These are phyloP conservation scores for Ophioninae sp. DNA, from an alignment of 2,888 invertebrate genomes.

Conservation along the genomic window DNA sequence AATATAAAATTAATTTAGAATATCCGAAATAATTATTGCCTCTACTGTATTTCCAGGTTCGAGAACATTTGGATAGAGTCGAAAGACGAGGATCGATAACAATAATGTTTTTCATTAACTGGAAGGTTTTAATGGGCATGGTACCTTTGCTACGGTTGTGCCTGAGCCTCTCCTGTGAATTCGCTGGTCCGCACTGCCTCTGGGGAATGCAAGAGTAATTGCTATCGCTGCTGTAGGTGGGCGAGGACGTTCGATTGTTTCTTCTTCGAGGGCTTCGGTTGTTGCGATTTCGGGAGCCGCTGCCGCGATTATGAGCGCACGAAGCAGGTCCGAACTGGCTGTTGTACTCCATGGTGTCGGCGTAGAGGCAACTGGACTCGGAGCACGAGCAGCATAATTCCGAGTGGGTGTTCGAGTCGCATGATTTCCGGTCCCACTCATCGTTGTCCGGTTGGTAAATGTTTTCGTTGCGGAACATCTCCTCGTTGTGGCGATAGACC, in stretches of 20 bases:
- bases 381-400: constrained; percentile 80
- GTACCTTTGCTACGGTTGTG: constrained; percentile 79
- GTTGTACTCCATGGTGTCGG: constrained; percentile 78
- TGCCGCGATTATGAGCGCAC: constrained; percentile 72
- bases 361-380: constrained; percentile 79
- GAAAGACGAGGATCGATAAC: neutral
- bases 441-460: constrained; percentile 78
- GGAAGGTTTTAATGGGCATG: neutral
- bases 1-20: no score
- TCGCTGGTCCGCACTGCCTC: constrained; percentile 75
- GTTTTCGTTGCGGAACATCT: constrained; percentile 75
- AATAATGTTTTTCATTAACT: neutral
- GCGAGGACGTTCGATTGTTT: constrained; percentile 75
- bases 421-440: constrained; percentile 80
- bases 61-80: neutral
- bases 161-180: constrained; percentile 78
- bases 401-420: constrained; percentile 79
- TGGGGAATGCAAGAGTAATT: constrained; percentile 79
- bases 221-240: constrained; percentile 79
- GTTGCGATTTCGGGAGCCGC: constrained; percentile 73
- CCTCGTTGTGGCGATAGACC: constrained; percentile 77
- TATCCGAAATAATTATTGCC: no score
- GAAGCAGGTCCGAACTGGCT: constrained; percentile 72
- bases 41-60: no score
- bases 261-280: constrained; percentile 77